Conservation (phyloP, 2,113 vertebrate genomes). For the Plotosus lineatus region DNA sequence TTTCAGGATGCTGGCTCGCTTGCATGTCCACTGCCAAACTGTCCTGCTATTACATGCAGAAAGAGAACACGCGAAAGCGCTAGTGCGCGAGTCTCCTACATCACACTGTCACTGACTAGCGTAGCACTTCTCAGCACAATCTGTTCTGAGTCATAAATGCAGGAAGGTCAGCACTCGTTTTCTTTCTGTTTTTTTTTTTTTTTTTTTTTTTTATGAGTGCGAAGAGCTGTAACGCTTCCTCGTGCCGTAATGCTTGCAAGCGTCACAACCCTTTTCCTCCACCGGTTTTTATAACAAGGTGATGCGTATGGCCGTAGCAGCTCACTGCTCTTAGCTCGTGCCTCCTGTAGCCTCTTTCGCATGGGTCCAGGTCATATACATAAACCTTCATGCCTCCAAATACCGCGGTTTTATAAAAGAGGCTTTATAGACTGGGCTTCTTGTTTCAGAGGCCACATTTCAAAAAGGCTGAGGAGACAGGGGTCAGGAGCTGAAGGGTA, state of each 20-base stretch:
- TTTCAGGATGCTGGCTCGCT: conserved; percentile 35
- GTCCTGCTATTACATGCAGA: conserved; percentile 1
- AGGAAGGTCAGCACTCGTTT: not conserved
- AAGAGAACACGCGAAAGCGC: not conserved
- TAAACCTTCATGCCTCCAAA: conserved; percentile 46
- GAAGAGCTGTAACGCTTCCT: not conserved
- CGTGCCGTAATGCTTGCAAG: not conserved
- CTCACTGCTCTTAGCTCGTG: not conserved
- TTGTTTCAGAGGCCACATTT: conserved; percentile 32
- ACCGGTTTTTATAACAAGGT: not conserved
- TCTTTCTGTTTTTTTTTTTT: too few relatives aligned
- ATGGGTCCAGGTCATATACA: conserved; percentile 46
- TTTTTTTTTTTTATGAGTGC: not conserved
- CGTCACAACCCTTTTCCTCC: not conserved
- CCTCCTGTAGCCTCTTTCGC: conserved; percentile 17
- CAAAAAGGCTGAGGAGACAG: too few relatives aligned
- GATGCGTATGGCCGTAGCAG: not conserved
- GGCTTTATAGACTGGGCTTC: conserved; percentile 40
- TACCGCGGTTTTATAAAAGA: conserved; percentile 45
- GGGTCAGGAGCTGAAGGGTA: conserved; percentile 21
- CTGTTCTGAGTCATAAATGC: not conserved
- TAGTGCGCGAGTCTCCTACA: not conserved
- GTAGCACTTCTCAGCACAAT: not conserved
- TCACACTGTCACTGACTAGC: not conserved
- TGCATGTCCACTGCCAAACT: conserved; percentile 29